A percentile compares a stretch with the other conserved stretches of the same genome.
These are phyloP conservation scores for Dermolepida albohirtum DNA, from an alignment of 2,888 invertebrate species.

Conservation along the genomic window DNA sequence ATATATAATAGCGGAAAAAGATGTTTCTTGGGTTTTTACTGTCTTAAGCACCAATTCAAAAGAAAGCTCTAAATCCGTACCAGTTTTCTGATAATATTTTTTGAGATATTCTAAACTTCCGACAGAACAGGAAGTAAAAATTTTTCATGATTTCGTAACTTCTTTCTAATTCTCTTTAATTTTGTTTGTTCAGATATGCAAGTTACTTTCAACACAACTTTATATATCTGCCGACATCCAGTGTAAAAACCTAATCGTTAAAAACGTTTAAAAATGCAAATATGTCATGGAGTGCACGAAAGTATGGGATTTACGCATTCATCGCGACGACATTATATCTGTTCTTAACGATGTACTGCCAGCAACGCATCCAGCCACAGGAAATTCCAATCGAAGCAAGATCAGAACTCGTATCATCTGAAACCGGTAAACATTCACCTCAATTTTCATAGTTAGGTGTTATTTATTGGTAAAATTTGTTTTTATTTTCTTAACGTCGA, in stretches of 20 bases:
- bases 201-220: background rate
- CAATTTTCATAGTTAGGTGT: too few species aligned
- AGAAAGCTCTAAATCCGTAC: too few species aligned
- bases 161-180: too few species aligned
- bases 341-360: background rate
- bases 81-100: too few species aligned
- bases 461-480: background rate
- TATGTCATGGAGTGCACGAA: conserved; percentile 18
- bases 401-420: background rate
- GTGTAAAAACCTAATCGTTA: too few species aligned
- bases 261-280: background rate
- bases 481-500: background rate
- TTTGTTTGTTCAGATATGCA: background rate
- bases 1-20: too few species aligned
- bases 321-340: background rate
- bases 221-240: background rate
- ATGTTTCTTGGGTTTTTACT: too few species aligned
- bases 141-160: too few species aligned
- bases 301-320: background rate
- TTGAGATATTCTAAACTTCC: too few species aligned
- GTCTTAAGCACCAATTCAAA: too few species aligned
- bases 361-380: background rate
- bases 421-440: too few species aligned
- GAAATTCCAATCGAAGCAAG: background rate
- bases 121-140: too few species aligned